phyloP scores from a whole-genome alignment of 2,888 invertebrate genomes.

The Syritta pipiens region DNA sequence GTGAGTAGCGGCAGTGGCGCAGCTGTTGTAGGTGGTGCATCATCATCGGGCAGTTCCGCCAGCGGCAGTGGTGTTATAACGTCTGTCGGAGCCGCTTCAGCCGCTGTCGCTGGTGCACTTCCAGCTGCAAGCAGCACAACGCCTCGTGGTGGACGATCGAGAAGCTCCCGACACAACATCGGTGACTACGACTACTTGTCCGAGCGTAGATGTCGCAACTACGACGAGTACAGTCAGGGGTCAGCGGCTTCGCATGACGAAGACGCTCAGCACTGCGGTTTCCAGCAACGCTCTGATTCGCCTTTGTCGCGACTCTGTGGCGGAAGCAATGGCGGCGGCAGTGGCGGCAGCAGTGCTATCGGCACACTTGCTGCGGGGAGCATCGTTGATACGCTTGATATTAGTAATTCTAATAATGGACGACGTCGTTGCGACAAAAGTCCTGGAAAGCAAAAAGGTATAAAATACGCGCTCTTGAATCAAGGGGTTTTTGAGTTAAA shows the following conservation, averaged over 20 bases:
- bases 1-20: constrained; percentile 37
- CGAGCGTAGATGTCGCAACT: constrained; percentile 82
- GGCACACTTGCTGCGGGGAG: constrained; percentile 57
- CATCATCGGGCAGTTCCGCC: constrained; percentile 64
- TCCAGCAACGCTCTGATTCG: constrained; percentile 56
- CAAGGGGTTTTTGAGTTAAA: no score
- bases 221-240: constrained; percentile 88
- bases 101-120: constrained; percentile 75
- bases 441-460: constrained; percentile 75
- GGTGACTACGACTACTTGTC: constrained; percentile 76
- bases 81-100: constrained; percentile 81
- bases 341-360: constrained; percentile 80
- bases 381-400: constrained; percentile 72
- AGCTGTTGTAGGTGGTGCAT: constrained; percentile 66
- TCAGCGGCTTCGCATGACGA: constrained; percentile 85
- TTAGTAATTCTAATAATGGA: constrained; percentile 72
- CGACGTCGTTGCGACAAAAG: constrained; percentile 79
- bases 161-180: constrained; percentile 74
- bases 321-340: constrained; percentile 79
- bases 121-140: constrained; percentile 73
- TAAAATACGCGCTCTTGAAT: no score
- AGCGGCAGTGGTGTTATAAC: constrained; percentile 79
- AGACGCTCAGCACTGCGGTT: constrained; percentile 70
- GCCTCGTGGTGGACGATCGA: constrained; percentile 79
- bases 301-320: constrained; percentile 65